Percentiles rank a stretch among this genome's conserved stretches.
phyloP scores from a whole-genome alignment of 2,888 invertebrate species.

The Trilocha varians region DNA sequence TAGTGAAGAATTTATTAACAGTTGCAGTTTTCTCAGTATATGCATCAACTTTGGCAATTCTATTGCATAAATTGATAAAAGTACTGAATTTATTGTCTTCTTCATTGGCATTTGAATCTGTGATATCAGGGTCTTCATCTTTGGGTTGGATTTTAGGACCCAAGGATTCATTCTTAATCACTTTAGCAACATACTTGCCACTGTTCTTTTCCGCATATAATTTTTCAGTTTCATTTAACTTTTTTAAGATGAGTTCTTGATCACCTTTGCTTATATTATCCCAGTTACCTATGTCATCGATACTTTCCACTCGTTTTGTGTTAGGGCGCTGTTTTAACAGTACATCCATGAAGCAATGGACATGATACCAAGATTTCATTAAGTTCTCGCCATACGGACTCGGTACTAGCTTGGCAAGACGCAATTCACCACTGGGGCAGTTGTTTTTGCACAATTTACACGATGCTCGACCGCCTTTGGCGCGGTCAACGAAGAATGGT shows the following conservation, averaged over 20 bases:
- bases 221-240: conserved; percentile 76
- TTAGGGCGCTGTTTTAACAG: conserved; percentile 85
- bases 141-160: not conserved
- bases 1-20: conserved; percentile 77
- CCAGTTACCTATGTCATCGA: conserved; percentile 87
- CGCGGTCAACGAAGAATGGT: conserved; percentile 82
- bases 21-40: conserved; percentile 87
- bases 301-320: conserved; percentile 85
- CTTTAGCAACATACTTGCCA: conserved; percentile 56
- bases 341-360: conserved; percentile 84
- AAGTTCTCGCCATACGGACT: conserved; percentile 83
- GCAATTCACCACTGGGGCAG: conserved; percentile 79
- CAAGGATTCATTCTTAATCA: conserved; percentile 43
- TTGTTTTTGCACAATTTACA: conserved; percentile 91
- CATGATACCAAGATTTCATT: conserved; percentile 91
- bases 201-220: conserved; percentile 65
- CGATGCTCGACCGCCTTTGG: conserved; percentile 84
- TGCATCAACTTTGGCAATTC: conserved; percentile 83
- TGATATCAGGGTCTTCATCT: conserved; percentile 10
- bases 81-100: conserved; percentile 83
- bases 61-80: conserved; percentile 84
- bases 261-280: conserved; percentile 77
- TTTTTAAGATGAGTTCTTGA: conserved; percentile 75
- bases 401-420: conserved; percentile 83
- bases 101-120: conserved; percentile 16